Conservation (phyloP, 1,140 invertebrate genomes). For the Caenorhabditis inopinata region DNA sequence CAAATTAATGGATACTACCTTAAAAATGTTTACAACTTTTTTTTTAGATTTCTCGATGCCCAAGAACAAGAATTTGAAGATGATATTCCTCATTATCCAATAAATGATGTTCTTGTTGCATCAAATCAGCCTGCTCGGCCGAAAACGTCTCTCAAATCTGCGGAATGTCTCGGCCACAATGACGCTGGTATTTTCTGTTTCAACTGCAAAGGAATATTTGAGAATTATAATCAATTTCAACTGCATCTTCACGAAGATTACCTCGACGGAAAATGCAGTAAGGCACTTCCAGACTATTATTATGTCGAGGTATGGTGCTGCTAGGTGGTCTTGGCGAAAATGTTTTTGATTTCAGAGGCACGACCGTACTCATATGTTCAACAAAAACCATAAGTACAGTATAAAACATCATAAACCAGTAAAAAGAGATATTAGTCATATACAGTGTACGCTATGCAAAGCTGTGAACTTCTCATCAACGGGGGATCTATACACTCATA, state of each 20-base stretch:
- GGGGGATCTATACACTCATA: not conserved
- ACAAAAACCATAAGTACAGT: not conserved
- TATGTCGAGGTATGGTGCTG: not conserved
- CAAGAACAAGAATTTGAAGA: not conserved
- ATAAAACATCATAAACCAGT: not conserved
- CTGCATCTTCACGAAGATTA: not conserved
- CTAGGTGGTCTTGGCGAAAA: too few species aligned
- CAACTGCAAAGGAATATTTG: slow-evolving; percentile 8
- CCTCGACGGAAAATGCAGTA: not conserved
- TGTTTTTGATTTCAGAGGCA: too few species aligned
- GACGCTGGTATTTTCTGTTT: slow-evolving; percentile 7
- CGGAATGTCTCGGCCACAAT: not conserved
- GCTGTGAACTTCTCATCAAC: not conserved
- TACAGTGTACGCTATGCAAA: not conserved
- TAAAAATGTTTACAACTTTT: too few species aligned
- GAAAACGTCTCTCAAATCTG: not conserved
- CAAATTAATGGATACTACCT: too few species aligned
- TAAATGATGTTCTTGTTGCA: not conserved
- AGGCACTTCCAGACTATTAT: not conserved
- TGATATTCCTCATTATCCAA: not conserved
- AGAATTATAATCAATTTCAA: not conserved
- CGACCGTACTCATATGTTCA: not conserved
- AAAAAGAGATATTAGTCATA: not conserved
- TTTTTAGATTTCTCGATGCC: not conserved
- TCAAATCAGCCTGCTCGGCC: not conserved